Percentiles rank a stretch among this genome's conserved stretches.
Conservation (phyloP, 2,797 vertebrate species). For the Rhynchonycteris naso region DNA sequence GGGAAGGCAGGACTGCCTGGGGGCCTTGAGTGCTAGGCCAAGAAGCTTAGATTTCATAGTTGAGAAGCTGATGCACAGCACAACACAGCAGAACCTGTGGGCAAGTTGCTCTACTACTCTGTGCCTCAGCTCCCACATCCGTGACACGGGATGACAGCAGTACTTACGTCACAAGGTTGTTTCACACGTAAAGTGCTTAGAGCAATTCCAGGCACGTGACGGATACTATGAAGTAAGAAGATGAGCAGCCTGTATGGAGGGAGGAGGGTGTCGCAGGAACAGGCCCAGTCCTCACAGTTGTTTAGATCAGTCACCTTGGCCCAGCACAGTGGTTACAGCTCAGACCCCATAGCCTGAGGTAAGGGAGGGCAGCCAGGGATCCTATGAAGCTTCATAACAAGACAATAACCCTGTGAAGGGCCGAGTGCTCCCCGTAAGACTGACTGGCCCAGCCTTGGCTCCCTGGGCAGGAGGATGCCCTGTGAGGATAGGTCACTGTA, state of each 20-base stretch:
- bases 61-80: neutral
- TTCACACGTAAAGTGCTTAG: fast-evolving
- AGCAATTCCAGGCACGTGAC: fast-evolving
- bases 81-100: neutral
- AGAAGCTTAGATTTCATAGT: neutral
- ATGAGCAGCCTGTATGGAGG: fast-evolving
- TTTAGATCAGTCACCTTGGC: no score
- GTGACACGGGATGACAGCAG: neutral
- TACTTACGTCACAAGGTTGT: neutral
- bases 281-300: neutral
- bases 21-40: neutral
- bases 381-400: neutral
- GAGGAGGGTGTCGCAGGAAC: fast-evolving
- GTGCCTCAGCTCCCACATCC: neutral
- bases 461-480: neutral
- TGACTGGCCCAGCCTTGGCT: neutral
- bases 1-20: neutral
- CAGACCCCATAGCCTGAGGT: neutral
- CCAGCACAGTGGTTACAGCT: no score
- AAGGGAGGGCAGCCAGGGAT: neutral
- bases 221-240: fast-evolving
- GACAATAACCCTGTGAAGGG: no score
- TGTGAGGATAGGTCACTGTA: neutral
- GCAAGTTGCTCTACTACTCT: neutral
- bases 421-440: neutral